Base-by-base conservation (phyloP, 2,113 vertebrate species). In the Gymnorhina tibicen region DNA sequence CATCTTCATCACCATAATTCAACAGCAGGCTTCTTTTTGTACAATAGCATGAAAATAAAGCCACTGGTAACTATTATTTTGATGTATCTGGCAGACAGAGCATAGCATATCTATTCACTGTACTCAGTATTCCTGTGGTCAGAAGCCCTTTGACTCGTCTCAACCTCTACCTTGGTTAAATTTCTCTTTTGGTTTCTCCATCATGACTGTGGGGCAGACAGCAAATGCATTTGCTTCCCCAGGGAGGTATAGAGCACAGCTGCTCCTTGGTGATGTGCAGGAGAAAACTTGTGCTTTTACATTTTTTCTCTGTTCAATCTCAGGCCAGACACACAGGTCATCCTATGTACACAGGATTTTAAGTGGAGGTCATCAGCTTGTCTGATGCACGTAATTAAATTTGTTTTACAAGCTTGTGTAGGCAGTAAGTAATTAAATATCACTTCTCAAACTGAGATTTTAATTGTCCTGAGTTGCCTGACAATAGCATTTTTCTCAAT, bases 391-490 rank as follows among this genome's bases (percentile, higher is more conserved):
- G 21, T 96, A 96, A 97, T 97, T 96, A 97, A 96, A 95, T 96
- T 89, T 96, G 94, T 68, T 97, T 97, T 95, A 96, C 96, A 97
- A 95, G 94, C 89, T 94, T 96, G 77, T 93, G 89, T 93, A 88
- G 83, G 97, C 87, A 95, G 91, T 69, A 77, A 93, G 93, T 93
- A 96, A 97, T 97, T 96, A 97, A 97, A 94, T 95, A 96, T 83
- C 94, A 88, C 76, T 96, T 95, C 81, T 95, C 87, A 93, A 81
- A 69, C 79, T 66, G 67, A 92, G 76, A 95, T 89, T 93, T 85
- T 86, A 77, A 93, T 92, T 89, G 93, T 91, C 67, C 47, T 83
- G 79, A 70, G 56, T 75, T 97, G 91, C 62, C 82, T 89, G 74
- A 94, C 94, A 94, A 93, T 66, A 78, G 76, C 47, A 46, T 86